Conservation (phyloP, 2,113 vertebrate genomes). For the Ranitomeya variabilis region DNA sequence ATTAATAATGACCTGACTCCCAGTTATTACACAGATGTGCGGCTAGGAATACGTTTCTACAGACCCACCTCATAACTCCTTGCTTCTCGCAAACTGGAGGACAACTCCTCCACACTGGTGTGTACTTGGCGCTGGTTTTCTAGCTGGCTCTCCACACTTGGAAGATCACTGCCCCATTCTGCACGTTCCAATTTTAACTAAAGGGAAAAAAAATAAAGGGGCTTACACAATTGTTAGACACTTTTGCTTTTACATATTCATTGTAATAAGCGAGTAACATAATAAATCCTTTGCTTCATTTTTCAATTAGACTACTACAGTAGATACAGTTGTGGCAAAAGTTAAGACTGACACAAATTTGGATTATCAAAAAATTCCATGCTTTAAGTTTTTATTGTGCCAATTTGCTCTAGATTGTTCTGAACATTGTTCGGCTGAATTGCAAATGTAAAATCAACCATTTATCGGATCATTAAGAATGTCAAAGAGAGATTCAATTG, state of each 20-base stretch:
- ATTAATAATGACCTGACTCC: not conserved
- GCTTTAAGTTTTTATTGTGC: no score
- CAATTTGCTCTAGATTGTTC: no score
- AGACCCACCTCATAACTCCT: conserved; percentile 81
- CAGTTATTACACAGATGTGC: not conserved
- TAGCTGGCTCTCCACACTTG: conserved; percentile 87
- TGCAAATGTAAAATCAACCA: no score
- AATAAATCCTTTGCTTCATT: not conserved
- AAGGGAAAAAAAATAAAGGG: not conserved
- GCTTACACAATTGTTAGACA: no score
- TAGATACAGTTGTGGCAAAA: no score
- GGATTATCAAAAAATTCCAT: no score
- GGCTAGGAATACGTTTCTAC: not conserved
- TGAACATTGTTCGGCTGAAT: no score
- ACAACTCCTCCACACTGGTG: conserved; percentile 84
- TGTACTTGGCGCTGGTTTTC: conserved; percentile 86
- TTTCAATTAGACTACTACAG: no score
- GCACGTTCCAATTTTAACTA: conserved; percentile 89
- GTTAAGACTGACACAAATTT: no score
- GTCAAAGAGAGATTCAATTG: no score
- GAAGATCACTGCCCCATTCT: conserved; percentile 93
- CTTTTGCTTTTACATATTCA: no score
- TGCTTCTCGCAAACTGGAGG: conserved; percentile 87
- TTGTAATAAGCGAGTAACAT: not conserved
- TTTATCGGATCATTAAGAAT: no score